Conservation (phyloP, 2,797 vertebrate species). For the Potorous gilbertii region DNA sequence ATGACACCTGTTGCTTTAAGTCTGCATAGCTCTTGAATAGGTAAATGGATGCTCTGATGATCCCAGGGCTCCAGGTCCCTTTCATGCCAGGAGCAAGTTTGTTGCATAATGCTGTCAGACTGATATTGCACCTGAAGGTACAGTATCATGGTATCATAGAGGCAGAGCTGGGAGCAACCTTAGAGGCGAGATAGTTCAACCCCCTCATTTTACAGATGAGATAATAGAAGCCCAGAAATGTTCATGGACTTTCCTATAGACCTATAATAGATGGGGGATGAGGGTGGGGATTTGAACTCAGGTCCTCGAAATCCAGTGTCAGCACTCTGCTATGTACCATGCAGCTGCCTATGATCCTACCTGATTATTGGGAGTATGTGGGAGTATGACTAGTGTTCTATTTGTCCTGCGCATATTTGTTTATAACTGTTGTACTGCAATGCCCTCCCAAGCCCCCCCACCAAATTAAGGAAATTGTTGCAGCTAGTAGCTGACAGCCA, state of each 20-base stretch:
- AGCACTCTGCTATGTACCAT: neutral
- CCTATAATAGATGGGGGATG: neutral
- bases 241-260: neutral
- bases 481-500: neutral
- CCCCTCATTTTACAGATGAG: neutral
- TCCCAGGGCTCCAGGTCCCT: neutral
- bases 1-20: constrained; percentile 68
- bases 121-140: neutral
- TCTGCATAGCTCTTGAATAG: constrained; percentile 33
- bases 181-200: neutral
- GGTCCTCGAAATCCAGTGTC: neutral
- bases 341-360: neutral
- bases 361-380: neutral
- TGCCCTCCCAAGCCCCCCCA: neutral
- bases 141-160: neutral
- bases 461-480: neutral
- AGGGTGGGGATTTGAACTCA: neutral
- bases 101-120: constrained; percentile 23
- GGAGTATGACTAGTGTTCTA: neutral
- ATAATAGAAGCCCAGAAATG: neutral
- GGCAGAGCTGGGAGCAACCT: neutral
- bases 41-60: constrained; percentile 5
- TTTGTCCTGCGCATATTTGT: neutral
- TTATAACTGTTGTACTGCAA: neutral
- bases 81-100: constrained; percentile 13